Evolutionary conservation across 2,888 invertebrate species (phyloP).

Genomic region (Rotaria sp.): DNA sequence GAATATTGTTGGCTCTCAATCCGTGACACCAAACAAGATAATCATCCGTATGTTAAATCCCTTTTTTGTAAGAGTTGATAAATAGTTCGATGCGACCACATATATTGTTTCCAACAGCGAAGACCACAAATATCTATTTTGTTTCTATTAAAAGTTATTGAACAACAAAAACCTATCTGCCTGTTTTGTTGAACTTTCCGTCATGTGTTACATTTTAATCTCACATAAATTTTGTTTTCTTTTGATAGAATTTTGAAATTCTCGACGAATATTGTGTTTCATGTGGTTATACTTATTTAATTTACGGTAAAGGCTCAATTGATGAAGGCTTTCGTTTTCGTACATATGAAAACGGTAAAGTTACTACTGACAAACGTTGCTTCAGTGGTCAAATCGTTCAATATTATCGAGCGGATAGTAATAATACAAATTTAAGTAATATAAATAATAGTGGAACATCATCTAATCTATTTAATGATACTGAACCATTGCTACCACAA

Average conservation of each 20-base stretch:
- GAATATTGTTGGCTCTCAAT: too few relatives aligned
- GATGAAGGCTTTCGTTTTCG: constrained; percentile 25
- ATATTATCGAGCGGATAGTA: not conserved
- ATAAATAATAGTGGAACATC: not conserved
- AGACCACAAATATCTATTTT: too few relatives aligned
- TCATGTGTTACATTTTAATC: not conserved
- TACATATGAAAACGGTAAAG: constrained; percentile 5
- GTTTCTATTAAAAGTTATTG: too few relatives aligned
- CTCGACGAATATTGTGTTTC: not conserved
- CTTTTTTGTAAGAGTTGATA: too few relatives aligned
- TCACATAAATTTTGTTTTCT: not conserved
- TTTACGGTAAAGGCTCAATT: not conserved
- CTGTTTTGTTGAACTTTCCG: too few relatives aligned
- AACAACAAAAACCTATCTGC: too few relatives aligned
- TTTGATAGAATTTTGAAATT: constrained; percentile 11
- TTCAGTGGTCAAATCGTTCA: not conserved
- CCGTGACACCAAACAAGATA: too few relatives aligned
- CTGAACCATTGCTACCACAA: not conserved
- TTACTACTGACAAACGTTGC: not conserved
- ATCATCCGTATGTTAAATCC: too few relatives aligned
- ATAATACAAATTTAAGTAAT: not conserved
- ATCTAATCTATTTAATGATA: not conserved
- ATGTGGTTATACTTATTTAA: not conserved
- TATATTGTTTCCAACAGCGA: too few relatives aligned
- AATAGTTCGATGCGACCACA: too few relatives aligned